Evolutionary conservation across 2,888 invertebrate species (phyloP), one percentile per base, ranked within the genome.

Genomic region (Metalampra italica): DNA sequence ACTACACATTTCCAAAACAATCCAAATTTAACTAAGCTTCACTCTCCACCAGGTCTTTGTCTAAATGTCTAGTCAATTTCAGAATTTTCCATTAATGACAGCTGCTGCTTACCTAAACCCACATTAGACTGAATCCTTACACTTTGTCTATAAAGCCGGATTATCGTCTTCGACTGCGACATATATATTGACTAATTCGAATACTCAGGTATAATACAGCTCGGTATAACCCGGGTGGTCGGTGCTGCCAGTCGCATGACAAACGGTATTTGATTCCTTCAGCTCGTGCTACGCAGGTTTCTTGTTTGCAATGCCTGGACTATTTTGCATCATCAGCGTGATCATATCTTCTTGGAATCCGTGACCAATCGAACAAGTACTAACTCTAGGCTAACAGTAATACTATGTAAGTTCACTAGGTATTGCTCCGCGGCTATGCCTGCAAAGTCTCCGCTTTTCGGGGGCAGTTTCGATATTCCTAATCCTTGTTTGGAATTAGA

Each of bases 261-360:
- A 32, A 77, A 75, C 75, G 68, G 74, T 71, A 76, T 69, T 64
- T 62, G 68, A 69, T 66, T 61, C 59, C 63, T 57, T 60, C 62
- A 50, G 65, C 54, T 68, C 71, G 70, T 71, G 68, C 72, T 64
- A 59, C 43, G 40, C 47, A 62, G 60, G 54, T 66, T 68, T 66
- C 64, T 66, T 64, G 58, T 56, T 56, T 57, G 51, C 54, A 51
- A 53, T 55, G 44, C 30, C 52, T 53, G 39, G 29, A 45, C 48
- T 53, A 47, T 60, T 56, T 50, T 49, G 58, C 55, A 49, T 50
- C 46, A 53, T 51, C 56, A 51, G 45, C 45, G 50, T 45, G 14
- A 46, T 54, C 46, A 46, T 52, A 55, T 56, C 59, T 55, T 60
- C 59, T 51, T 50, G 49, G 50, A 48, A 56, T 57, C 60, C 61